Conservation (phyloP, 2,113 vertebrate species). For the Sebastes schlegelii region DNA sequence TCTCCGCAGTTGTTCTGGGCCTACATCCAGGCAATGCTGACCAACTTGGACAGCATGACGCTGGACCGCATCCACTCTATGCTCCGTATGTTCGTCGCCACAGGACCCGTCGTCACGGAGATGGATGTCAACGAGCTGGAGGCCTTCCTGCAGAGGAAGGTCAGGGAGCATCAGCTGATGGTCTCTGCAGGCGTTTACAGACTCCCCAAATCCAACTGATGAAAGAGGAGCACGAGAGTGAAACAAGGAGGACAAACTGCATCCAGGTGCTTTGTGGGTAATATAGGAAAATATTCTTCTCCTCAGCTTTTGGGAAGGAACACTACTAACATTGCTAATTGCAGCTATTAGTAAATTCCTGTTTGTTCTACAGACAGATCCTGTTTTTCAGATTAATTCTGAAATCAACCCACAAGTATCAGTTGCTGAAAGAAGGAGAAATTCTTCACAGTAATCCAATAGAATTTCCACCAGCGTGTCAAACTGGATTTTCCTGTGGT, state of each 20-base stretch:
- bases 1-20: constrained; percentile 95
- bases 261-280: background rate
- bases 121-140: constrained; percentile 95
- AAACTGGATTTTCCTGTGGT: background rate
- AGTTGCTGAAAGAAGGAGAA: background rate
- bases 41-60: constrained; percentile 96
- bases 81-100: constrained; percentile 98
- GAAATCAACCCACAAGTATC: background rate
- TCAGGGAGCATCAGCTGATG: constrained; percentile 93
- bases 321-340: too few relatives aligned
- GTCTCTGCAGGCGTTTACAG: constrained; percentile 91
- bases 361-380: background rate
- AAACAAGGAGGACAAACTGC: background rate
- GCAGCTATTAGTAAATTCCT: too few relatives aligned
- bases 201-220: constrained; percentile 89
- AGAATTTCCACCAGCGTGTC: background rate
- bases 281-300: background rate
- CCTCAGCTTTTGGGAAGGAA: background rate
- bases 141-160: constrained; percentile 95
- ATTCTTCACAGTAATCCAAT: too few relatives aligned
- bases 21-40: constrained; percentile 99
- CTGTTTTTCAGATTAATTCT: background rate
- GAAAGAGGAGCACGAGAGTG: background rate
- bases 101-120: constrained; percentile 92
- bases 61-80: constrained; percentile 98